A percentile compares a stretch with the other conserved stretches of the same genome.
Evolutionary conservation across 2,888 invertebrate genomes (phyloP).

Genomic region (Apotomis betuletana): DNA sequence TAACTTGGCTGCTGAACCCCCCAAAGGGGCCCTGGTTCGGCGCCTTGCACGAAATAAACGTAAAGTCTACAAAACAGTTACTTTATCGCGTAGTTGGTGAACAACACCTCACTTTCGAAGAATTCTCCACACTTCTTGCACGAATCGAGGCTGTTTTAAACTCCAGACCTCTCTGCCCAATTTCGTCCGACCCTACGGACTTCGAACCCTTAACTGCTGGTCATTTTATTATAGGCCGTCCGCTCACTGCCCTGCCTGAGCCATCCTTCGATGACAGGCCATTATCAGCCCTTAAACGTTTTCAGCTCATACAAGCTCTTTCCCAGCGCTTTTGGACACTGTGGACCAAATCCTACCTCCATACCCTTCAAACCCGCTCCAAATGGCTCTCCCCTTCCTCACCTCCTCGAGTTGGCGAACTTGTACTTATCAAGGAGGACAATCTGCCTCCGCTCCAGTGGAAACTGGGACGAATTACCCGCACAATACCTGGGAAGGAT

Average conservation of each 20-base stretch:
- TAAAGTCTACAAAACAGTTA: background rate
- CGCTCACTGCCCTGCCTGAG: no score
- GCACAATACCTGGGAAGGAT: slow-evolving; percentile 4
- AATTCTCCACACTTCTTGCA: background rate
- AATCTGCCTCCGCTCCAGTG: background rate
- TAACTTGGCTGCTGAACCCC: slow-evolving; percentile 3
- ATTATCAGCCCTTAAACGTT: background rate
- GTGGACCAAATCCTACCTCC: background rate
- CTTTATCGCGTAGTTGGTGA: no score
- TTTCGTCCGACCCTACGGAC: background rate
- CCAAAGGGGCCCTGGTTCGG: background rate
- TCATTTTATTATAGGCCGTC: no score
- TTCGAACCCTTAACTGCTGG: no score
- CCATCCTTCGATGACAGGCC: no score
- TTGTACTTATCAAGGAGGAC: slow-evolving; percentile 10
- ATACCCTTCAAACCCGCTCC: slow-evolving; percentile 9
- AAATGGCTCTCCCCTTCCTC: slow-evolving; percentile 3
- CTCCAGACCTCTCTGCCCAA: no score
- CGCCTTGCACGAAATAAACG: background rate
- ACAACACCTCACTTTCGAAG: no score
- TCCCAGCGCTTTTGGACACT: background rate
- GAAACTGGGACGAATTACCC: background rate
- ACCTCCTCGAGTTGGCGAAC: slow-evolving; percentile 5
- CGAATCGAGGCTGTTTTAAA: background rate
- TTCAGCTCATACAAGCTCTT: slow-evolving; percentile 4